Percentiles rank a stretch among this genome's conserved stretches.
phyloP scores from a whole-genome alignment of 1,140 invertebrate genomes.

The Apis cerana region DNA sequence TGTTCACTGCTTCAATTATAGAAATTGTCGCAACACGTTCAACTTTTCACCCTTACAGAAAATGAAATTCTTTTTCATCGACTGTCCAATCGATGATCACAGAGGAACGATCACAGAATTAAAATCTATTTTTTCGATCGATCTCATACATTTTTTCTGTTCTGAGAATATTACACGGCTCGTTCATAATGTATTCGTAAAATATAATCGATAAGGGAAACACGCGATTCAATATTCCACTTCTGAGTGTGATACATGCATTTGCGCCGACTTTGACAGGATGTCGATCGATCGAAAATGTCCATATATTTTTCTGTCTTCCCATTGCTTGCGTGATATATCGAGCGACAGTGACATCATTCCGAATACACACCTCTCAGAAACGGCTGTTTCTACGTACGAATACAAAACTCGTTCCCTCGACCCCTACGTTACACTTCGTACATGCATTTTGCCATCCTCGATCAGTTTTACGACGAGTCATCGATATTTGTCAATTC shows the following conservation, averaged over 20 bases:
- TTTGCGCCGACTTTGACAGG: slow-evolving; percentile 12
- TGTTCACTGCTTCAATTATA: slow-evolving; percentile 1
- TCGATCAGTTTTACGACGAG: not conserved
- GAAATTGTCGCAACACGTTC: not conserved
- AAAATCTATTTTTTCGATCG: not conserved
- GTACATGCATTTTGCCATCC: too few relatives aligned
- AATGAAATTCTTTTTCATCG: too few relatives aligned
- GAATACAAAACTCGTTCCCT: not conserved
- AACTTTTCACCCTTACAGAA: too few relatives aligned
- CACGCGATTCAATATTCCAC: not conserved
- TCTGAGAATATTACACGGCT: not conserved
- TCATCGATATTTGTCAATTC: slow-evolving; percentile 3
- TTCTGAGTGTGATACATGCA: not conserved
- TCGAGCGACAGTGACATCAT: not conserved
- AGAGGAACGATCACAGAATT: not conserved
- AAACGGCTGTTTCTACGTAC: not conserved
- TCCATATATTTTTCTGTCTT: slow-evolving; percentile 35
- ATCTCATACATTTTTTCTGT: not conserved
- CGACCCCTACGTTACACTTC: not conserved
- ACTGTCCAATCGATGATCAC: not conserved
- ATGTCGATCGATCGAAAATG: slow-evolving; percentile 46
- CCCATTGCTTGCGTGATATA: slow-evolving; percentile 35
- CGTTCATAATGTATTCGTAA: not conserved
- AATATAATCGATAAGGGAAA: not conserved
- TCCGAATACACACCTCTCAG: not conserved